Base-by-base conservation (phyloP, 1,140 invertebrate species). In the Araneus ventricosus region DNA sequence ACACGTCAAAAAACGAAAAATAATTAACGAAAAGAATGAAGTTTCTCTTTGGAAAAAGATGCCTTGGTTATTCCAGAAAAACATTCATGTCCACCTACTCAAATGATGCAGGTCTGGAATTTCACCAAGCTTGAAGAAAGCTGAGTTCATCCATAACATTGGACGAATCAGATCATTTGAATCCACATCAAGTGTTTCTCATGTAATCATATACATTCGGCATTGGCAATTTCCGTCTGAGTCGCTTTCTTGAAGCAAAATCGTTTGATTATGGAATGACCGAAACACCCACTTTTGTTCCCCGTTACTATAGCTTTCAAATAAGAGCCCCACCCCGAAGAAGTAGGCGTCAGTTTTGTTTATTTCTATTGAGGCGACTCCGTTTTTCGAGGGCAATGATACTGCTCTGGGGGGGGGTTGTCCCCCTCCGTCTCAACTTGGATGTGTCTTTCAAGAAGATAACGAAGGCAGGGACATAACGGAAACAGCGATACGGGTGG, bases 341-440 rank as follows among this genome's bases (percentile, higher is more conserved):
- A 70, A 70, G 63, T 70, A n/a, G 63, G 63, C n/a, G 63, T 30
- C 63, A 70, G 27, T 30, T 70, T 70, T 70, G 63, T 70, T 70
- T 70, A 70, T 70, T 70, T 30, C n/a, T 34, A 70, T 70, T 70
- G 63, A 70, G 27, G 63, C 27, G 63, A 70, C 24, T 70, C 63
- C 63, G 27, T 70, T 70, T 70, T 70, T 30, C 14, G n/a, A 70
- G 27, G 27, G n/a, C 63, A 30, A 70, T 70, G 63, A 24, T 63
- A 63, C 59, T 24, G 22, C 20, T 22, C 22, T 24, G 59, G 22
- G 20, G 59, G 20, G 59, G 59, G 59, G 22, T 22, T 63, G 59
- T 24, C 20, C 24, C 59, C 59, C 59, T 61, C 59, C n/a, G 59
- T n/a, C 59, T 63, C 22, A 63, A 63, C 59, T 63, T 63, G 22